Conservation (phyloP, 2,797 vertebrate genomes). For the Lycodopsis pacificus region DNA sequence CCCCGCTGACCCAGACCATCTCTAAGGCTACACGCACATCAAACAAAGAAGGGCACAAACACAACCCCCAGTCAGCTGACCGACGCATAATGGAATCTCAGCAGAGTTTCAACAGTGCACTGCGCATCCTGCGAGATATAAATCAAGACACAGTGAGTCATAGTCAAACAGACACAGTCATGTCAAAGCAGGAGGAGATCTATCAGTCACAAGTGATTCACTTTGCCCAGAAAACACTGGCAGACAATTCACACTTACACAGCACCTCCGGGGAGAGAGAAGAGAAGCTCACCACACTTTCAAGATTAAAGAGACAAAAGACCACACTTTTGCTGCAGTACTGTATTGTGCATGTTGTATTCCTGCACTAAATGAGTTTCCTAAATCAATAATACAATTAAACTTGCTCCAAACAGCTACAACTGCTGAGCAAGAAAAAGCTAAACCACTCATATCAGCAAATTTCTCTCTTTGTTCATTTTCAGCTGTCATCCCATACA, state of each 20-base stretch:
- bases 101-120: constrained; percentile 8
- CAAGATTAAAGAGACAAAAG: constrained; percentile 28
- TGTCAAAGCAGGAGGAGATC: constrained; percentile 60
- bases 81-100: constrained; percentile 33
- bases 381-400: constrained; percentile 12
- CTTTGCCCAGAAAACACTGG: constrained; percentile 52
- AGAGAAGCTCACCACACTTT: constrained; percentile 7
- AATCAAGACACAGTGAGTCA: constrained; percentile 66
- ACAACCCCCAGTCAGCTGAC: constrained; percentile 39
- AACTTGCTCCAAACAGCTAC: background rate
- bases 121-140: constrained; percentile 47
- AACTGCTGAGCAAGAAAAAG: constrained; percentile 14
- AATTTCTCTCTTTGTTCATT: constrained; percentile 25
- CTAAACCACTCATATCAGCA: constrained; percentile 18
- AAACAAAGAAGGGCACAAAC: constrained; percentile 30
- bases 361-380: constrained; percentile 3
- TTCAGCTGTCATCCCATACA: constrained; percentile 3
- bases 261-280: constrained; percentile 40
- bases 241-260: constrained; percentile 51
- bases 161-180: constrained; percentile 50
- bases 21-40: constrained; percentile 17
- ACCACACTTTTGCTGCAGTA: background rate
- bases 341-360: background rate
- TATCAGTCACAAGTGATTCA: constrained; percentile 69
- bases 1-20: constrained; percentile 7